These are phyloP conservation scores for Temnothorax curvispinosus DNA, from an alignment of 1,140 invertebrate genomes.

Conservation along the genomic window DNA sequence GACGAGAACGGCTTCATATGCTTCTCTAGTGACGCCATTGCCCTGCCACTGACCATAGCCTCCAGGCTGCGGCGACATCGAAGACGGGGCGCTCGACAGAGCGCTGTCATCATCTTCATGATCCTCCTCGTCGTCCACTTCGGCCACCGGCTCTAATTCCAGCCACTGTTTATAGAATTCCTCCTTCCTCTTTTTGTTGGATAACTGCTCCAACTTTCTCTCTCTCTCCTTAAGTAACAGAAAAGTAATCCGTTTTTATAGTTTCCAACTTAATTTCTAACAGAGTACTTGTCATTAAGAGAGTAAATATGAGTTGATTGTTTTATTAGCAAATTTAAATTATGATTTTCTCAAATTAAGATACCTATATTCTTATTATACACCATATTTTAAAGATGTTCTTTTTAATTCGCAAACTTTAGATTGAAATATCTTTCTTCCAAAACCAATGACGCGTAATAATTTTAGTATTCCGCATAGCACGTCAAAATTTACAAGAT, in stretches of 20 bases:
- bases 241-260: not conserved
- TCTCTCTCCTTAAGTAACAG: slow-evolving; percentile 78
- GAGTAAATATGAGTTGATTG: not conserved
- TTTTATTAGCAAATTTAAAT: not conserved
- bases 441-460: not conserved
- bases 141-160: slow-evolving; percentile 81
- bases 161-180: slow-evolving; percentile 82
- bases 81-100: slow-evolving; percentile 80
- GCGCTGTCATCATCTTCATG: slow-evolving; percentile 81
- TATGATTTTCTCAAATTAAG: not conserved
- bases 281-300: not conserved
- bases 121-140: slow-evolving; percentile 82
- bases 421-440: not conserved
- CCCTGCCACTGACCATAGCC: slow-evolving; percentile 76
- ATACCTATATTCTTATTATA: not conserved
- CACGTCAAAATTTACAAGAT: not conserved
- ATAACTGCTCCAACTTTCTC: slow-evolving; percentile 82
- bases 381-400: not conserved
- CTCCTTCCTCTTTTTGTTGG: slow-evolving; percentile 81
- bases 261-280: not conserved
- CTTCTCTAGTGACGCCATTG: slow-evolving; percentile 78
- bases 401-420: not conserved
- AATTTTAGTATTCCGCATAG: not conserved
- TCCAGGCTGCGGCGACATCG: slow-evolving; percentile 80
- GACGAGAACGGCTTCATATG: slow-evolving; percentile 78